Conservation (phyloP, 2,888 invertebrate genomes). For the Andrena chrysosceles region DNA sequence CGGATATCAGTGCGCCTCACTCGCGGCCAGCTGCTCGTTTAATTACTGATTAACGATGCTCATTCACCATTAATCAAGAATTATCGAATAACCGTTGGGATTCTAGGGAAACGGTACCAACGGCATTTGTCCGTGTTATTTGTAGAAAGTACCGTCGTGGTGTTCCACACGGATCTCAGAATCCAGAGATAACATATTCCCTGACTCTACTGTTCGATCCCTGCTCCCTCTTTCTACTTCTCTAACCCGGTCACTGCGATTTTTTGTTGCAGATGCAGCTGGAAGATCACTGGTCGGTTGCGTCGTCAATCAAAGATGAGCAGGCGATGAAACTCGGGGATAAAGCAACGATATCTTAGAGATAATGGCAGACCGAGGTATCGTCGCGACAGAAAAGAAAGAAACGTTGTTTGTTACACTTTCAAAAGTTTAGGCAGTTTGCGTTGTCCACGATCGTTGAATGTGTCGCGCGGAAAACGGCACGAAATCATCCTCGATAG, state of each 20-base stretch:
- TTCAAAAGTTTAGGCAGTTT: slow-evolving; percentile 19
- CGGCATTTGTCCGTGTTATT: neutral
- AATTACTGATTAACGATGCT: slow-evolving; percentile 3
- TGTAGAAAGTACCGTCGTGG: neutral
- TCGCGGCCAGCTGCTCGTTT: neutral
- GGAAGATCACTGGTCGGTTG: neutral
- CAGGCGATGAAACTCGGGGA: slow-evolving; percentile 12
- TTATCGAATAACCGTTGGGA: neutral
- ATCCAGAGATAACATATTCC: neutral
- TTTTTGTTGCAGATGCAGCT: slow-evolving; percentile 35
- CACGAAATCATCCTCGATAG: slow-evolving; percentile 6
- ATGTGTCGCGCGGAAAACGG: neutral
- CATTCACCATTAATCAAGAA: neutral
- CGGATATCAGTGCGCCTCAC: neutral
- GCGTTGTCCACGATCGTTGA: slow-evolving; percentile 7
- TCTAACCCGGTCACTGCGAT: neutral
- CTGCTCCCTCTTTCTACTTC: neutral
- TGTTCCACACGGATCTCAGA: neutral
- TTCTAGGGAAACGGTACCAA: neutral
- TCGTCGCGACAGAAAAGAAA: neutral
- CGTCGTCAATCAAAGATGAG: neutral
- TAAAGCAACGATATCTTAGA: neutral
- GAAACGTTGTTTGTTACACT: slow-evolving; percentile 22
- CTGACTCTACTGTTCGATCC: neutral
- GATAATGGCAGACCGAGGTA: neutral